Evolutionary conservation across 1,140 invertebrate genomes (phyloP).

Genomic region (Vollenhovia emeryi): DNA sequence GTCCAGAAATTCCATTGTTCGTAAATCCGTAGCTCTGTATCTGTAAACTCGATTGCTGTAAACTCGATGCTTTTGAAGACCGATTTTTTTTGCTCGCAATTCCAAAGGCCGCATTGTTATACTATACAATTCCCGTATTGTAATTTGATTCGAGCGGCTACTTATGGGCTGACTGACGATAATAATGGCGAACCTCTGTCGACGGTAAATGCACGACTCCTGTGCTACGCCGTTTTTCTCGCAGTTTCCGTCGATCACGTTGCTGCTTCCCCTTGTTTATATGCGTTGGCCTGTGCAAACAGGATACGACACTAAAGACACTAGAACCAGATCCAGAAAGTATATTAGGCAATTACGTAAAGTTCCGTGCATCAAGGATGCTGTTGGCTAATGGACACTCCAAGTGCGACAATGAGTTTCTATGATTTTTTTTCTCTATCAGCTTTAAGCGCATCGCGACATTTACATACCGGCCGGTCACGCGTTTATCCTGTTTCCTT

Average conservation of each 20-base stretch:
- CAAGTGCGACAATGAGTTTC: slow-evolving; percentile 12
- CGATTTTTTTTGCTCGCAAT: slow-evolving; percentile 8
- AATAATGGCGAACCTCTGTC: slow-evolving; percentile 85
- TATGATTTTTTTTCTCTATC: neutral
- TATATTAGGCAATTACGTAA: slow-evolving; percentile 67
- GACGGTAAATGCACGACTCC: slow-evolving; percentile 89
- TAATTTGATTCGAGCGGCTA: slow-evolving; percentile 1
- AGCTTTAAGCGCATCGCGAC: neutral
- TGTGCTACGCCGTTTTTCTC: slow-evolving; percentile 88
- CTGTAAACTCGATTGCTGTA: no score
- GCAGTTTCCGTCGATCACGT: slow-evolving; percentile 88
- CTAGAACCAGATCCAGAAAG: slow-evolving; percentile 71
- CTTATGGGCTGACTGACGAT: slow-evolving; percentile 38
- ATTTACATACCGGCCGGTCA: slow-evolving; percentile 75
- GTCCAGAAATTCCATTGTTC: neutral
- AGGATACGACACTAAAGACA: slow-evolving; percentile 75
- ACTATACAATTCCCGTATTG: neutral
- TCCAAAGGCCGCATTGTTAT: neutral
- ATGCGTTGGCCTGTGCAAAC: slow-evolving; percentile 84
- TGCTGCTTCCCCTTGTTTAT: slow-evolving; percentile 87
- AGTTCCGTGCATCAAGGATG: slow-evolving; percentile 57
- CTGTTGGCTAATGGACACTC: slow-evolving; percentile 45
- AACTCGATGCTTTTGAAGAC: neutral
- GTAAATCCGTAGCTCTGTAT: neutral
- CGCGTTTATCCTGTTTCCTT: slow-evolving; percentile 78